Percentiles rank a stretch among this genome's conserved stretches.
These are phyloP conservation scores for Pachycephus smyrnensis DNA, from an alignment of 2,888 invertebrate genomes.

Conservation along the genomic window DNA sequence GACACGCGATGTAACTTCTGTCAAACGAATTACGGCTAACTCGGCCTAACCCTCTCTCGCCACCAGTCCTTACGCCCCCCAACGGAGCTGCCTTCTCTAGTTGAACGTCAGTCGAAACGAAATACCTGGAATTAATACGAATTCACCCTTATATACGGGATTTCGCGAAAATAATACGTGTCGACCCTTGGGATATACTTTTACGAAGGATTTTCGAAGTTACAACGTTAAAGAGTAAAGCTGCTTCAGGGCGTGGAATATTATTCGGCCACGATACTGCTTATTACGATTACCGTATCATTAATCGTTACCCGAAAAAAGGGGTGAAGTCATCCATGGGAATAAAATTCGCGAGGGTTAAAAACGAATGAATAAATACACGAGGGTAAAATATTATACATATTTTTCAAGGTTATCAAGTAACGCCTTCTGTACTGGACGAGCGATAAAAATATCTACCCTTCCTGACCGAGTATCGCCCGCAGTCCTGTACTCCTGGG, in stretches of 20 bases:
- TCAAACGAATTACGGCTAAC: slow-evolving; percentile 23
- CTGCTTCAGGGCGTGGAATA: too few species aligned
- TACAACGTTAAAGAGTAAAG: too few species aligned
- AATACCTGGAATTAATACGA: neutral
- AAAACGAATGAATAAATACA: neutral
- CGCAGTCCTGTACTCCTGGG: neutral
- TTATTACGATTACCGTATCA: neutral
- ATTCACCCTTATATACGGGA: neutral
- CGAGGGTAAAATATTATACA: neutral
- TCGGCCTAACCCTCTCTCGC: slow-evolving; percentile 5
- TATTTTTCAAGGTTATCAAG: neutral
- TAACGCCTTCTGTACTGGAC: neutral
- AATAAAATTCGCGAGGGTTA: neutral
- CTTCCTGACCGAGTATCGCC: neutral
- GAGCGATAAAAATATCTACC: neutral
- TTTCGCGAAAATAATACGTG: neutral
- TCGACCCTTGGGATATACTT: neutral
- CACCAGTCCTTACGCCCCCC: neutral
- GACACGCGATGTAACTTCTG: slow-evolving; percentile 14
- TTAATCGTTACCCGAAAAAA: neutral
- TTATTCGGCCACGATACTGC: too few species aligned
- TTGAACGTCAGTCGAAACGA: neutral
- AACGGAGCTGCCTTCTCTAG: neutral
- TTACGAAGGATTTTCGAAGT: neutral
- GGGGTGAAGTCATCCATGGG: neutral